A percentile compares a stretch with the other conserved stretches of the same genome.
These are phyloP conservation scores for Paraescarpia echinospica DNA, from an alignment of 1,140 invertebrate genomes.

Conservation along the genomic window DNA sequence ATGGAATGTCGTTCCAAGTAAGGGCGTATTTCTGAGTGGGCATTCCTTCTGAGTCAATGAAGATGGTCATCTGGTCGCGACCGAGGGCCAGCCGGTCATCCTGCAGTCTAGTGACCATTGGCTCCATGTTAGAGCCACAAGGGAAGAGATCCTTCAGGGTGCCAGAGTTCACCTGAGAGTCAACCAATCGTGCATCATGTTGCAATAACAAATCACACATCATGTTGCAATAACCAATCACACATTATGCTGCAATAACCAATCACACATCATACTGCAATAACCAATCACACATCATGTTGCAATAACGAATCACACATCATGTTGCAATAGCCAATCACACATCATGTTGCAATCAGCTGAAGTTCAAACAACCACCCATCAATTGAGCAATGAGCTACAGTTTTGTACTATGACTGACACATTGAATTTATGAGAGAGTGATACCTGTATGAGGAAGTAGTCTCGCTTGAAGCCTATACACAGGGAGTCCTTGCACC, in stretches of 20 bases:
- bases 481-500: conserved; percentile 80
- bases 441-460: conserved; percentile 71
- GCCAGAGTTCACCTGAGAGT: conserved; percentile 52
- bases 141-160: conserved; percentile 80
- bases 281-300: background rate
- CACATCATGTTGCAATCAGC: too few species aligned
- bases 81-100: conserved; percentile 75
- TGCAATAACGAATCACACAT: background rate
- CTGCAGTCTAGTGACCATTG: conserved; percentile 75
- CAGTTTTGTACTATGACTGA: too few species aligned
- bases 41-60: conserved; percentile 75
- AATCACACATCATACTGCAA: too few species aligned
- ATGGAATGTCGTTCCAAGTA: conserved; percentile 81
- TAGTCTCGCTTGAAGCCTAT: conserved; percentile 85
- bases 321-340: too few species aligned
- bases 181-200: background rate
- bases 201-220: background rate
- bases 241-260: background rate
- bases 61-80: conserved; percentile 80
- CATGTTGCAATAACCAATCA: background rate
- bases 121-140: conserved; percentile 78
- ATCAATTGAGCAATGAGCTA: too few species aligned
- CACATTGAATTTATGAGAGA: too few species aligned
- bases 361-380: too few species aligned
- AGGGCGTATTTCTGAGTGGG: conserved; percentile 71